These are phyloP conservation scores for Triplophysa bombifrons DNA, from an alignment of 2,797 vertebrate genomes.

Conservation along the genomic window DNA sequence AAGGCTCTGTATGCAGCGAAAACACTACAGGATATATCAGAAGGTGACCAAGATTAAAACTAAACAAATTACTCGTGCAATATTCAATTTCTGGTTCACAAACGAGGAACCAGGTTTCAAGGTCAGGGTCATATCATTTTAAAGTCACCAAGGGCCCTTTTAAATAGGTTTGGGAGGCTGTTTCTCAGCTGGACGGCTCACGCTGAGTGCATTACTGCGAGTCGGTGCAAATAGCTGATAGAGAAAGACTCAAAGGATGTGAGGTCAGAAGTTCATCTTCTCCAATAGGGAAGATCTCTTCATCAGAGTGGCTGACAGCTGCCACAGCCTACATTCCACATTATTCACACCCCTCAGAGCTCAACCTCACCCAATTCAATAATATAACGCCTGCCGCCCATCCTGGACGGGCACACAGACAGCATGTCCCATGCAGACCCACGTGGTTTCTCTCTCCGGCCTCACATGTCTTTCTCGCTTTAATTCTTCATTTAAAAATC, in stretches of 20 bases:
- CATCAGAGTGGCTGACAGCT: conserved; percentile 56
- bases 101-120: neutral
- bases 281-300: conserved; percentile 55
- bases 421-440: neutral
- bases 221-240: conserved; percentile 39
- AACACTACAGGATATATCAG: neutral
- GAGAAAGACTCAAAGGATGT: conserved; percentile 42
- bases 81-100: neutral
- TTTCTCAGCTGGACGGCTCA: neutral
- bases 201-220: conserved; percentile 3
- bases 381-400: conserved; percentile 49
- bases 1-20: conserved; percentile 9
- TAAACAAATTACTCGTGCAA: neutral
- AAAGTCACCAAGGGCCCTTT: conserved; percentile 15
- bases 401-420: conserved; percentile 16
- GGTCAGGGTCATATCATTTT: neutral
- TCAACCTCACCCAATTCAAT: conserved; percentile 53
- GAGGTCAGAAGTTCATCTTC: conserved; percentile 58
- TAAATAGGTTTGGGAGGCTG: neutral
- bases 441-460: conserved; percentile 18
- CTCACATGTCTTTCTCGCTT: neutral
- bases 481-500: conserved; percentile 44
- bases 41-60: neutral
- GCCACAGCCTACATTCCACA: conserved; percentile 56
- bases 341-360: conserved; percentile 56